Evolutionary conservation across 2,797 vertebrate genomes (phyloP).

Genomic region (Chloroceryle amazona): DNA sequence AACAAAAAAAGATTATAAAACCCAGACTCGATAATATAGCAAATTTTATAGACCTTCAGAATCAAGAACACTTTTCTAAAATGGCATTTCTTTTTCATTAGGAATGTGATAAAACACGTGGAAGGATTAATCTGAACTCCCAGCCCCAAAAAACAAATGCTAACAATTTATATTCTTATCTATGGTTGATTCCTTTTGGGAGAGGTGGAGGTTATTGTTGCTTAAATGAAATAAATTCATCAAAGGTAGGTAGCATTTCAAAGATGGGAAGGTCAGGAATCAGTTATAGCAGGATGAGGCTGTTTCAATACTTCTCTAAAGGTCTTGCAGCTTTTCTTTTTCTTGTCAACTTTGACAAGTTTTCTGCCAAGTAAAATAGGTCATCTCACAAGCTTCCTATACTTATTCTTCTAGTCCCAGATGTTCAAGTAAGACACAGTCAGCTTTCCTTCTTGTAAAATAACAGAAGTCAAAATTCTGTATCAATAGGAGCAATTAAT

Average conservation of each 20-base stretch:
- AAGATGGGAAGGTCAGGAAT: not conserved
- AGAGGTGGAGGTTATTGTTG: not conserved
- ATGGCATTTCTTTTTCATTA: not conserved
- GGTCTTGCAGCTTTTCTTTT: not conserved
- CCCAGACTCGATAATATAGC: not conserved
- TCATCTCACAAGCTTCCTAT: not conserved
- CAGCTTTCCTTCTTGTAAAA: not conserved
- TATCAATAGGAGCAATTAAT: not conserved
- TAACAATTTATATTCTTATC: not conserved
- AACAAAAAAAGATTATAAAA: not conserved
- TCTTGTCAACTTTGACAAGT: not conserved
- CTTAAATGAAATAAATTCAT: not conserved
- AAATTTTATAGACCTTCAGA: not conserved
- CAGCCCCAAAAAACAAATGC: fast-evolving
- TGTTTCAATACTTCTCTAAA: not conserved
- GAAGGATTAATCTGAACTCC: not conserved
- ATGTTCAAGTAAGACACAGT: not conserved
- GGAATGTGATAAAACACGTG: not conserved
- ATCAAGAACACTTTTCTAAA: not conserved
- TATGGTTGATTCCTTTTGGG: not conserved
- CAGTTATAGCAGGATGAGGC: not conserved
- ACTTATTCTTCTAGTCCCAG: not conserved
- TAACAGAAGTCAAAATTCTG: not conserved
- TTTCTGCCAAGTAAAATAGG: not conserved
- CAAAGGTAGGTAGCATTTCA: not conserved